These are phyloP conservation scores for Choristoneura rosaceana DNA, from an alignment of 2,888 invertebrate genomes.

Conservation along the genomic window DNA sequence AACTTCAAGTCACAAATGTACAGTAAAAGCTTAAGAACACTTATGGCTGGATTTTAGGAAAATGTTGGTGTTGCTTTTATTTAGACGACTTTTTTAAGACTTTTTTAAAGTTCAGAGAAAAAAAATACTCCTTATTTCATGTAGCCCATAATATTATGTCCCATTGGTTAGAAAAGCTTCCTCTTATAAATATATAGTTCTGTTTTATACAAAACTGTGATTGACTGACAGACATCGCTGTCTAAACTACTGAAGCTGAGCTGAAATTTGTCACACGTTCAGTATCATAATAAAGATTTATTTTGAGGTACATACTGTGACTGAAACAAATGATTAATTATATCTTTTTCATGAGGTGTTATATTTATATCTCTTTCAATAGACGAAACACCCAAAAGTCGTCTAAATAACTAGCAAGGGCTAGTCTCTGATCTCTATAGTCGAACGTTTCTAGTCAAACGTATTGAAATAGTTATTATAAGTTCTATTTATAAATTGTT, in stretches of 20 bases:
- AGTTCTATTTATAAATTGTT: constrained; percentile 56
- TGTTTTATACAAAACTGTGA: too few relatives aligned
- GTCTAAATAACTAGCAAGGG: constrained; percentile 21
- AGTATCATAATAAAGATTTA: too few relatives aligned
- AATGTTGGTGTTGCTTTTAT: constrained; percentile 20
- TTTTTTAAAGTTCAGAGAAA: not conserved
- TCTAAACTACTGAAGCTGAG: too few relatives aligned
- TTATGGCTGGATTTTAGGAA: constrained; percentile 35
- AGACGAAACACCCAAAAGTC: not conserved
- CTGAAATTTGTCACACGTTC: too few relatives aligned
- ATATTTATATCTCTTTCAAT: not conserved
- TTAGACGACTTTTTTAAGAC: constrained; percentile 16
- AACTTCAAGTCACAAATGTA: constrained; percentile 43
- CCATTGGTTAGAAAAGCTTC: too few relatives aligned
- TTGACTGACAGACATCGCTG: too few relatives aligned
- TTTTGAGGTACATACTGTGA: too few relatives aligned
- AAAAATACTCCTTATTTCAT: too few relatives aligned
- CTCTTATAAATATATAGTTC: too few relatives aligned
- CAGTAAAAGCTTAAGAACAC: constrained; percentile 38
- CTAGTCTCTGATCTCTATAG: constrained; percentile 69
- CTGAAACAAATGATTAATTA: too few relatives aligned
- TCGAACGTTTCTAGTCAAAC: constrained; percentile 80
- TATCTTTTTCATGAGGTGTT: not conserved
- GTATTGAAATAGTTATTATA: constrained; percentile 63
- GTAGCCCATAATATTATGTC: too few relatives aligned